Base-by-base conservation (phyloP, 1,140 invertebrate species). In the Phthorimaea operculella region DNA sequence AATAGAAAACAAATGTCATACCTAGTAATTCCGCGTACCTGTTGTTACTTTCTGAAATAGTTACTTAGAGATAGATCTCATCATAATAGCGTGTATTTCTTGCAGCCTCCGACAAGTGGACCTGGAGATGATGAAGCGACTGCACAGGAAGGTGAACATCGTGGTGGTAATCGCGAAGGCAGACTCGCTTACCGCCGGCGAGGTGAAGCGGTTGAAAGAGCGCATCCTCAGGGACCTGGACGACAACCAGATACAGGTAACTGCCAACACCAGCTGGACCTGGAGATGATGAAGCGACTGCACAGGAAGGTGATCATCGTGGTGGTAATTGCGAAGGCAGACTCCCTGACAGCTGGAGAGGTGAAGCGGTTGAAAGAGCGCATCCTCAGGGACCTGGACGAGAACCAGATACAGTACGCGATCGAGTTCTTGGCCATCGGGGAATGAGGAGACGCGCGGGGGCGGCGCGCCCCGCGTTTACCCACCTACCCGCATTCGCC, bases 151-250 rank as follows among this genome's bases (percentile, higher is more conserved):
- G 89, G 94, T 98, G 14, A 99, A 99, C 75, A 95, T 99, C 54
- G 96, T 99, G 14, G 96, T 98, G 48, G 92, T 99, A 0, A 98
- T 99, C 71, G 97, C 96, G 4, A 99, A 99, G 87, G 96, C 98
- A 0, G 98, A 99, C 78, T 97, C 96, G 6, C 87, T 99, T 12
- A 99, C 97, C 0, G 89, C 93, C 15, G 87, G 90, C 33, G 97
- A 99, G 87, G 91, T 98, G 48, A 90, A 91, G 63, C 92, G 92
- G 74, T 89, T 99, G 52, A 99, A 99, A 81, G 90, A 94, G 64
- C 90, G 92, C 60, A 92, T 95, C 58, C 79, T 95, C 7, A 88
- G 89, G 53, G 93, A 95, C 74, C 88, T 96, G 42, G 92, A 93
- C 63, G 92, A 93, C 52, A 88, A 95, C 79, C 90, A 93, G 69